phyloP scores from a whole-genome alignment of 2,113 vertebrate species.

The Pelvicachromis taeniatus region DNA sequence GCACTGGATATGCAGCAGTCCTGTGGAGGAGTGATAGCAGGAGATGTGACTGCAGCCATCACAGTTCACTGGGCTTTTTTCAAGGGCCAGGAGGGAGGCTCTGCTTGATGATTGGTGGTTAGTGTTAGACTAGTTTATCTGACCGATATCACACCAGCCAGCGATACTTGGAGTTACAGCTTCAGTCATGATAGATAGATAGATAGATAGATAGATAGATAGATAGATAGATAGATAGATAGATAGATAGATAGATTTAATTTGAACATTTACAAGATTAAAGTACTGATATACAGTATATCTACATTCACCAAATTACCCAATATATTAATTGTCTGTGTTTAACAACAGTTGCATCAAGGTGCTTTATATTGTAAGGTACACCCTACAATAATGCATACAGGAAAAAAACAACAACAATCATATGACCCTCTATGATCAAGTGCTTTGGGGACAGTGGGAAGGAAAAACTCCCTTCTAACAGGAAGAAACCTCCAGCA shows the following conservation, averaged over 20 bases:
- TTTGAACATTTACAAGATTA: too few relatives aligned
- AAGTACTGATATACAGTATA: too few relatives aligned
- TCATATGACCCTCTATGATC: background rate
- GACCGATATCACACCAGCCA: background rate
- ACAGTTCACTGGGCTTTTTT: background rate
- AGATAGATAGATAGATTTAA: too few relatives aligned
- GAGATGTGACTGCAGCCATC: background rate
- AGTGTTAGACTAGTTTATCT: background rate
- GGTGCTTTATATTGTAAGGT: background rate
- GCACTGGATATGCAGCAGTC: background rate
- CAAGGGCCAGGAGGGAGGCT: fast-evolving
- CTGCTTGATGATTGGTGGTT: background rate
- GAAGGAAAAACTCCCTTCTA: background rate
- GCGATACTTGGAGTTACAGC: background rate
- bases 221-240: too few relatives aligned
- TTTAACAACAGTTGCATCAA: background rate
- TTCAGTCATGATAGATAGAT: background rate
- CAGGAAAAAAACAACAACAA: background rate
- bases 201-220: too few relatives aligned
- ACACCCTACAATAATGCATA: background rate
- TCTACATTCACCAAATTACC: too few relatives aligned
- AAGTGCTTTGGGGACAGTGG: fast-evolving
- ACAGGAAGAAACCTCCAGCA: too few relatives aligned
- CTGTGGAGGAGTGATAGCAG: background rate
- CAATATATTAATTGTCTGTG: background rate